Evolutionary conservation across 2,113 vertebrate genomes (phyloP), one percentile per base, ranked within the genome.

Genomic region (Mobula birostris): DNA sequence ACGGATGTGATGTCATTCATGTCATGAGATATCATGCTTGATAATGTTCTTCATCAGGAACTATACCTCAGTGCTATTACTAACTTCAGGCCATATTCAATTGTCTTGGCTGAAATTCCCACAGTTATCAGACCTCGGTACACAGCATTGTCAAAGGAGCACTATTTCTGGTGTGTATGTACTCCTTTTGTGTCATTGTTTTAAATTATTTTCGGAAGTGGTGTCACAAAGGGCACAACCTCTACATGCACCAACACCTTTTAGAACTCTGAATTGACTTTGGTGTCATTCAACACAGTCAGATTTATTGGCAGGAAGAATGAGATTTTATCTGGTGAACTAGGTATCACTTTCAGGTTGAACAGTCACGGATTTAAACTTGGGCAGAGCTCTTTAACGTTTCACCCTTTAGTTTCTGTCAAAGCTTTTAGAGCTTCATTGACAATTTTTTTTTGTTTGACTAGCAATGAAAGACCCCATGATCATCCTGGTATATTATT

Each of bases 401-500:
- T 93, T 93, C 91, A 93, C 96, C 96, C 96, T 97, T 95, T 96
- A 96, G 96, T 96, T 97, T 97, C 97, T 97, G 97, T 97, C 97
- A 97, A 97, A 97, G 72, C 36, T 97, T 97, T 96, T 96, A 96
- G 97, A 96, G 97, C 96, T 97, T 96, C 96, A 97, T 97, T 97
- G 97, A 98, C 97, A 97, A 97, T 97, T 97, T 98, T 98, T 72
- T 97, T 97, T 97, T 97, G 70, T 93, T 76, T 74, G 70, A 24
- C 40, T 74, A 93, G 61, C 36, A 56, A 97, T 97, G 98, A 98
- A 97, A 97, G 97, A 98, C 98, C 97, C 97, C 97, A 97, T 97
- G 97, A 97, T 95, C 96, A 97, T 97, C 97, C 96, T 95, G 97
- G 95, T 97, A 96, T 97, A 98, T 98, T 98, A 97, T 98, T 96